A percentile compares a stretch with the other conserved stretches of the same genome.
These are phyloP conservation scores for Coilia nasus DNA, from an alignment of 2,797 vertebrate genomes.

Conservation along the genomic window DNA sequence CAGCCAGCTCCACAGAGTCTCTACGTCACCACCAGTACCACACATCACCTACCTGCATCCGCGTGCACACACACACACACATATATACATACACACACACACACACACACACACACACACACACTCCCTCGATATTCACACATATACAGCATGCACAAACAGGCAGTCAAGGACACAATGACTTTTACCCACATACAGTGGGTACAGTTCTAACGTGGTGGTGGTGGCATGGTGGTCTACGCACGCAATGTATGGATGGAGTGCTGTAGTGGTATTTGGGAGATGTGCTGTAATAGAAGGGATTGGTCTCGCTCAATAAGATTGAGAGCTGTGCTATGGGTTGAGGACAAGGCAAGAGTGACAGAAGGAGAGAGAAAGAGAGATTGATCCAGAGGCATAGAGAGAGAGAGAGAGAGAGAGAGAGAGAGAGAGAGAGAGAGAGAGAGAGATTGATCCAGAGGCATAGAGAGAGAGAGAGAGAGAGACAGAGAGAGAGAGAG, in stretches of 20 bases:
- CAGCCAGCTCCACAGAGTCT: neutral
- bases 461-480: too few relatives aligned
- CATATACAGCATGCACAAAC: neutral
- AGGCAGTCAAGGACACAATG: conserved; percentile 8
- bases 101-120: neutral
- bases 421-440: neutral
- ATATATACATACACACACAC: neutral
- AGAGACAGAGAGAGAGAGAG: too few relatives aligned
- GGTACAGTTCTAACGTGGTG: neutral
- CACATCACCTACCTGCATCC: neutral
- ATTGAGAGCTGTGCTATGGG: neutral
- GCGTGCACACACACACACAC: neutral
- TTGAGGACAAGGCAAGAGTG: neutral
- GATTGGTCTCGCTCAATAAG: neutral
- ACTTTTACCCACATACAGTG: neutral
- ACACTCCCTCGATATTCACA: neutral
- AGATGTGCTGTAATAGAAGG: neutral
- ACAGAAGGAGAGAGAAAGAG: neutral
- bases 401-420: conserved; percentile 4
- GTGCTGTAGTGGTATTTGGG: neutral
- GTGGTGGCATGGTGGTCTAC: neutral
- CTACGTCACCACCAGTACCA: neutral
- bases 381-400: neutral
- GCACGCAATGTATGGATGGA: neutral
- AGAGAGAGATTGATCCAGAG: too few relatives aligned